A percentile compares a stretch with the other conserved stretches of the same genome.
Conservation (phyloP, 2,113 vertebrate genomes). For the Theristicus caerulescens region DNA sequence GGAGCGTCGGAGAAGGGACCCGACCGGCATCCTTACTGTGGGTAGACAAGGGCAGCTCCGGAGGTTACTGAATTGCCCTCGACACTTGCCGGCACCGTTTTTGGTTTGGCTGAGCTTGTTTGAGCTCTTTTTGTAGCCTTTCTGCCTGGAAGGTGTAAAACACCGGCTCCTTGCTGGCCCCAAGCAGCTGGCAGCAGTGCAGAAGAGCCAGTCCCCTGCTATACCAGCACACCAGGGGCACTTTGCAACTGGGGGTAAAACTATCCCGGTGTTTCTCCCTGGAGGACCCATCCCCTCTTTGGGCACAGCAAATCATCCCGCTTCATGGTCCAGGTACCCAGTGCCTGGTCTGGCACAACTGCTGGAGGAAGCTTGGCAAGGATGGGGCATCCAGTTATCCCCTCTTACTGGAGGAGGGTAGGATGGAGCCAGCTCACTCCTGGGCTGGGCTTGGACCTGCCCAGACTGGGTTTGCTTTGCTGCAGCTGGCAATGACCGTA, state of each 20-base stretch:
- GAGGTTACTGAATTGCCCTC: background rate
- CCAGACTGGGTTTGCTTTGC: background rate
- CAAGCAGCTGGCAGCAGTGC: fast-evolving
- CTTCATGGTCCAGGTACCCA: background rate
- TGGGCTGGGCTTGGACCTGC: background rate
- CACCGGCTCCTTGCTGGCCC: fast-evolving
- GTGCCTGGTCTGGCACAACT: fast-evolving
- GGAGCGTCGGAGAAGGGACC: fast-evolving
- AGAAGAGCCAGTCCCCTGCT: fast-evolving
- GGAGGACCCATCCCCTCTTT: background rate
- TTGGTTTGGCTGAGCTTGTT: background rate
- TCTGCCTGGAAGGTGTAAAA: background rate
- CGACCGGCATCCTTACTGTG: fast-evolving
- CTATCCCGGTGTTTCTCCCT: background rate
- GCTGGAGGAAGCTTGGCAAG: background rate
- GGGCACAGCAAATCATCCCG: background rate
- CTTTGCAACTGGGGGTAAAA: background rate
- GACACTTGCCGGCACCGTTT: fast-evolving
- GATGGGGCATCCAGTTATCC: background rate
- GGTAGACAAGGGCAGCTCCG: fast-evolving
- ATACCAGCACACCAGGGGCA: fast-evolving
- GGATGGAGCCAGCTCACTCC: background rate
- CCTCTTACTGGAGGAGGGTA: background rate
- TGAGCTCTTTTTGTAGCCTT: background rate
- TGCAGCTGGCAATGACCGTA: background rate